Conservation (phyloP, 2,113 vertebrate species). For the Paramormyrops kingsleyae region DNA sequence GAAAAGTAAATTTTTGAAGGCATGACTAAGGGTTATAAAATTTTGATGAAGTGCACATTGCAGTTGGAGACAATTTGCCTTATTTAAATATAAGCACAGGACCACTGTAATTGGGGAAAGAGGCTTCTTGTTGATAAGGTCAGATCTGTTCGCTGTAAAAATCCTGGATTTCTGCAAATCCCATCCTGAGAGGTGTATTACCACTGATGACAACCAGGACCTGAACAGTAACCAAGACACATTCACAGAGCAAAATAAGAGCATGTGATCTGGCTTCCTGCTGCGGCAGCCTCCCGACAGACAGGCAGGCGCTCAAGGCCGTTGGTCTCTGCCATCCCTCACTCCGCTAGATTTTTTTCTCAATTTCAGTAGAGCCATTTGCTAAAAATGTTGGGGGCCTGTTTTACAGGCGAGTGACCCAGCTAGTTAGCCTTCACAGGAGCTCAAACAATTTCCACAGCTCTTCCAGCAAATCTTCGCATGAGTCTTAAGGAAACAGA, state of each 20-base stretch:
- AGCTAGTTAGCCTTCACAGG: not conserved
- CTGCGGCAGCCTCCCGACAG: not conserved
- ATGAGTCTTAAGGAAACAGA: not conserved
- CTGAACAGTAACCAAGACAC: not conserved
- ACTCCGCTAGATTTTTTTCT: not conserved
- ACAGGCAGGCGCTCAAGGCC: not conserved
- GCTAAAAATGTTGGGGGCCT: not conserved
- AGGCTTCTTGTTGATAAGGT: not conserved
- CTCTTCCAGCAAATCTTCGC: not conserved
- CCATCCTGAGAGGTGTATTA: not conserved
- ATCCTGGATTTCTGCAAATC: conserved; percentile 1
- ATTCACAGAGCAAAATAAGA: not conserved
- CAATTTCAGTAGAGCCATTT: not conserved
- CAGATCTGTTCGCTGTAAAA: not conserved
- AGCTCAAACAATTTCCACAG: not conserved
- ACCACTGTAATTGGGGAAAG: not conserved
- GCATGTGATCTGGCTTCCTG: not conserved
- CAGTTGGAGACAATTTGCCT: not conserved
- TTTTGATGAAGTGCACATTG: not conserved
- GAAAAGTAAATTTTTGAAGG: not conserved
- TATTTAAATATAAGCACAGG: not conserved
- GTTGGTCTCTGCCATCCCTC: not conserved
- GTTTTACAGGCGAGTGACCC: not conserved
- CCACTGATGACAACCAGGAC: not conserved
- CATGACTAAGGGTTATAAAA: not conserved